Base-by-base conservation (phyloP, 23 tunicate genomes). In the Ascidia mentula region DNA sequence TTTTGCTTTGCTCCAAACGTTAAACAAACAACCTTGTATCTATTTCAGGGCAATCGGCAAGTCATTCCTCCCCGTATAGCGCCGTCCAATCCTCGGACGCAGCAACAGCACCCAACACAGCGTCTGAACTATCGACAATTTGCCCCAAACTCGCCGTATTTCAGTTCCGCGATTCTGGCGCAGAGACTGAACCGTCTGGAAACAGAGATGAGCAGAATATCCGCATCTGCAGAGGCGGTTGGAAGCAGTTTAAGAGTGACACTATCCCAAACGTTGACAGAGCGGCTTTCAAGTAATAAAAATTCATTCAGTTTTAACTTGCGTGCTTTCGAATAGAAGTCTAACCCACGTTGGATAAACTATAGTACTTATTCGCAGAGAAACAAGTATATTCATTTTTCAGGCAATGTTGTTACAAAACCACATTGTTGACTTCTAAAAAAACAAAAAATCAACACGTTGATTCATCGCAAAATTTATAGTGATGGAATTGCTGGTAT, bases 211-310 rank as follows among this genome's bases (percentile, higher is more conserved):
- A 31, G 81, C 12, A 77, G 72, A 31, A 73, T 83, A 24, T 65
- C 80, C 24, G 39, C 65, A 24, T 72, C 81, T 2, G n/a, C 76
- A 72, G 74, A 69, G 32, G 81, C 81, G 4, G 37, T 83, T 18
- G 30, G 79, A 65, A 40, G 34, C 65, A 75, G 24, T 39, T 24
- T 83, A 17, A 38, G 81, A 76, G 72, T 82, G 72, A 73, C 86
- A 6, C 53, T 82, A 18, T 39, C 69, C 38, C 40, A 72, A 15
- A 34, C 61, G 0, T 4, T 76, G n/a, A 53, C 76, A 6, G 87
- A 83, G 3, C 37, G 87, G 32, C 24, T 83, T 35, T 42, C 34
- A 24, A 60, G 87, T 83, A 59, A 83, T n/a, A n/a, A n/a, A n/a
- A n/a, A n/a, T n/a, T n/a, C n/a, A n/a, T n/a, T n/a, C n/a, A n/a